phyloP scores from a whole-genome alignment of 2,113 vertebrate genomes.

The Lates calcarifer region DNA sequence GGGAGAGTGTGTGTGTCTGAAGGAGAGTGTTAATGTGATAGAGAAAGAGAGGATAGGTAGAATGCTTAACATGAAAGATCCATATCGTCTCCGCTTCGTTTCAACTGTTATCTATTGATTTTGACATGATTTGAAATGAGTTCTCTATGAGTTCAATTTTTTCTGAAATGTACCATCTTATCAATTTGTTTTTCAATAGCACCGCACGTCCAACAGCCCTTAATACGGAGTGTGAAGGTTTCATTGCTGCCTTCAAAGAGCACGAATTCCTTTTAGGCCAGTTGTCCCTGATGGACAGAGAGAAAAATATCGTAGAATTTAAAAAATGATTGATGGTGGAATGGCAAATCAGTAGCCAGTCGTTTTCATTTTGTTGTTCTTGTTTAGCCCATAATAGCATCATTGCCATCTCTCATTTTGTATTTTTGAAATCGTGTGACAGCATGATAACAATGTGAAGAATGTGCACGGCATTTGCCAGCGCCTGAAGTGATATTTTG shows the following conservation, averaged over 20 bases:
- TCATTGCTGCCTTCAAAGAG: conserved; percentile 42
- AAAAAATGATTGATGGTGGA: conserved; percentile 13
- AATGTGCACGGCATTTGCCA: neutral
- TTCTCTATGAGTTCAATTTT: conserved; percentile 48
- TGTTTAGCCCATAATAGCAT: neutral
- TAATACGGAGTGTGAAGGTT: conserved; percentile 33
- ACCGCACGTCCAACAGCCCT: conserved; percentile 17
- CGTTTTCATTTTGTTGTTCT: neutral
- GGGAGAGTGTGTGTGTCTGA: neutral
- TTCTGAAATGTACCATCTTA: conserved; percentile 38
- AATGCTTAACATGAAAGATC: conserved; percentile 46
- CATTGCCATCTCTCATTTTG: neutral
- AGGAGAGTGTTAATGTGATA: conserved; percentile 56
- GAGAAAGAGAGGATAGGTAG: conserved; percentile 42
- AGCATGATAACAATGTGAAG: neutral
- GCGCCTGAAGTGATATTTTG: neutral
- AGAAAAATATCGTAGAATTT: conserved; percentile 1
- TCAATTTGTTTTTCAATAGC: conserved; percentile 60
- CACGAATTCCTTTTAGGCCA: conserved; percentile 27
- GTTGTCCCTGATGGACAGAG: conserved; percentile 17
- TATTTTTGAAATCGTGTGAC: neutral
- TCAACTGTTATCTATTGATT: conserved; percentile 65
- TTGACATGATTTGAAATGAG: conserved; percentile 73
- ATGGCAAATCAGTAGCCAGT: neutral
- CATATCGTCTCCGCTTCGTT: conserved; percentile 55